Conservation (phyloP, 2,113 vertebrate species). For the Phaethornis superciliosus region DNA sequence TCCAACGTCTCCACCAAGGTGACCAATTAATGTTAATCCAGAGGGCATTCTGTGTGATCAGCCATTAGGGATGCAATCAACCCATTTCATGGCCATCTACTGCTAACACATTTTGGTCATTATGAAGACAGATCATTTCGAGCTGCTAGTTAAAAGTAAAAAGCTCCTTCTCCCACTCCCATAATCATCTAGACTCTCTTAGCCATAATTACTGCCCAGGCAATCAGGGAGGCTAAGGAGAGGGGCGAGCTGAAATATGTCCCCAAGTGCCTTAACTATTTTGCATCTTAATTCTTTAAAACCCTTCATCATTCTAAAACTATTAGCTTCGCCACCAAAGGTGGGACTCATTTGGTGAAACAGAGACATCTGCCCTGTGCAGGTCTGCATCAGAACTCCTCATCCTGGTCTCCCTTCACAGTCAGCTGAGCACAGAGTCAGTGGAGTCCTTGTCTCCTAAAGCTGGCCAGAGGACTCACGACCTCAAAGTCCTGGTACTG, state of each 20-base stretch:
- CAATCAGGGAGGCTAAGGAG: not conserved
- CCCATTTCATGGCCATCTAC: conserved; percentile 28
- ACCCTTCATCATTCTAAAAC: not conserved
- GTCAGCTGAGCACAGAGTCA: not conserved
- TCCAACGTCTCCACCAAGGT: not conserved
- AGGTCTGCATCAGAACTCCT: not conserved
- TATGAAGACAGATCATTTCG: conserved; percentile 39
- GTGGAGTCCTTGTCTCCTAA: not conserved
- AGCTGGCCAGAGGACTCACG: not conserved
- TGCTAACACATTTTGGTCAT: conserved; percentile 41
- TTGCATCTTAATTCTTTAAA: conserved; percentile 34
- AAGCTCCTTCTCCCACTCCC: conserved; percentile 15
- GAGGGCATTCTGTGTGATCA: conserved; percentile 37
- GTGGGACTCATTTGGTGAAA: not conserved
- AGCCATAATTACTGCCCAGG: not conserved
- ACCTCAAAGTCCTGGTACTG: not conserved
- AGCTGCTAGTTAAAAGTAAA: conserved; percentile 7
- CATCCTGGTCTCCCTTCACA: not conserved
- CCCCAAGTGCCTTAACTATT: not conserved
- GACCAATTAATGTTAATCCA: conserved; percentile 52
- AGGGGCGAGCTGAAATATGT: conserved; percentile 14
- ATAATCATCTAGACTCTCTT: not conserved
- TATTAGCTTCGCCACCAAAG: conserved; percentile 14
- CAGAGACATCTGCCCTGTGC: not conserved
- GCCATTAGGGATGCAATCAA: conserved; percentile 50